Evolutionary conservation across 2,888 invertebrate genomes (phyloP).

Genomic region (Hetaerina titia): DNA sequence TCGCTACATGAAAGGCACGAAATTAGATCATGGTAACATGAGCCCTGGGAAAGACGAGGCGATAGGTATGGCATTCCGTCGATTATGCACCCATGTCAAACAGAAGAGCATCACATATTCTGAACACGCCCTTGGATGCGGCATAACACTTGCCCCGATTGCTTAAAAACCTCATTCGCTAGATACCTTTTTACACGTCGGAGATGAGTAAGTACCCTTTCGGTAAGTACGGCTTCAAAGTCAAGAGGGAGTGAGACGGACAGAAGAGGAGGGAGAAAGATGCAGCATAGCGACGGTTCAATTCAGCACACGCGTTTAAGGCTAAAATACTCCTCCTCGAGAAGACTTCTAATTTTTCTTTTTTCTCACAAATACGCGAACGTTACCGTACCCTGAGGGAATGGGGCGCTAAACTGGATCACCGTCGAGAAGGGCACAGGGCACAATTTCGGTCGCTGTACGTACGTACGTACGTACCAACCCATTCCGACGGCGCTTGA

Average conservation of each 20-base stretch:
- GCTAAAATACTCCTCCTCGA: not conserved
- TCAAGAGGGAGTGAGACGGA: not conserved
- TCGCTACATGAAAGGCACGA: not conserved
- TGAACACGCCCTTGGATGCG: not conserved
- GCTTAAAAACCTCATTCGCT: slow-evolving; percentile 16
- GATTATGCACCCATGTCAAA: not conserved
- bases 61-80: not conserved
- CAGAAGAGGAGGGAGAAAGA: not conserved
- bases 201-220: not conserved
- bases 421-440: not conserved
- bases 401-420: not conserved
- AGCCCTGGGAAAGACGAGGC: not conserved
- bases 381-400: not conserved
- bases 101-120: not conserved
- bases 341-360: not conserved
- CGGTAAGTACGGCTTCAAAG: not conserved
- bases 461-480: not conserved
- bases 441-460: not conserved
- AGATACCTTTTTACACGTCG: not conserved
- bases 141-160: not conserved
- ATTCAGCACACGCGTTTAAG: not conserved
- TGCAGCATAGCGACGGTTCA: not conserved
- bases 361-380: not conserved
- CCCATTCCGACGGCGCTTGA: not conserved
- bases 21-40: slow-evolving; percentile 9